Percentiles rank a stretch among this genome's conserved stretches.
Evolutionary conservation across 2,797 vertebrate species (phyloP).

Genomic region (Esox masquinongy): DNA sequence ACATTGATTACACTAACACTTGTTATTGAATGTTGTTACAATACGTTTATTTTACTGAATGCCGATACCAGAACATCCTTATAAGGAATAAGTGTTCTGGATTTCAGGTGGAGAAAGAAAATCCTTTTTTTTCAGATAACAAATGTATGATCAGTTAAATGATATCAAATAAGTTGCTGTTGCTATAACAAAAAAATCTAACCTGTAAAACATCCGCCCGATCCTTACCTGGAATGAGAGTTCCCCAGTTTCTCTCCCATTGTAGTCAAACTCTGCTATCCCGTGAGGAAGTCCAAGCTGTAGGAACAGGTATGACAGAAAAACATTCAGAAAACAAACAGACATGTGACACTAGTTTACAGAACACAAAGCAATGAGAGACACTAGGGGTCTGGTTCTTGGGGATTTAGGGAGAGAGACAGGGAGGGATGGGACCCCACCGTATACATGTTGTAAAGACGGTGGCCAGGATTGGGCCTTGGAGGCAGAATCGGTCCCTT

Average conservation of each 20-base stretch:
- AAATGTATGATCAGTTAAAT: not conserved
- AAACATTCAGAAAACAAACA: constrained; percentile 26
- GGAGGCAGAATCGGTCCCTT: constrained; percentile 86
- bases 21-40: too few relatives aligned
- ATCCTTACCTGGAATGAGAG: constrained; percentile 84
- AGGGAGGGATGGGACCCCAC: constrained; percentile 57
- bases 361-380: not conserved
- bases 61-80: too few relatives aligned
- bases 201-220: not conserved
- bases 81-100: too few relatives aligned
- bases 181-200: not conserved
- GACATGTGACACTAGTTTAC: not conserved
- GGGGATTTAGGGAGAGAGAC: not conserved
- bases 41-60: too few relatives aligned
- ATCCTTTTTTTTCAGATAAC: too few relatives aligned
- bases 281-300: constrained; percentile 85
- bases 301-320: constrained; percentile 32
- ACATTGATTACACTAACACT: too few relatives aligned
- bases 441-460: constrained; percentile 92
- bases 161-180: not conserved
- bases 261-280: constrained; percentile 76
- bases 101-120: too few relatives aligned
- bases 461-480: constrained; percentile 90
- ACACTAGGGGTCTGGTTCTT: not conserved
- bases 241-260: constrained; percentile 72